phyloP scores from a whole-genome alignment of 1,140 invertebrate species.

The Armadillidium nasatum region DNA sequence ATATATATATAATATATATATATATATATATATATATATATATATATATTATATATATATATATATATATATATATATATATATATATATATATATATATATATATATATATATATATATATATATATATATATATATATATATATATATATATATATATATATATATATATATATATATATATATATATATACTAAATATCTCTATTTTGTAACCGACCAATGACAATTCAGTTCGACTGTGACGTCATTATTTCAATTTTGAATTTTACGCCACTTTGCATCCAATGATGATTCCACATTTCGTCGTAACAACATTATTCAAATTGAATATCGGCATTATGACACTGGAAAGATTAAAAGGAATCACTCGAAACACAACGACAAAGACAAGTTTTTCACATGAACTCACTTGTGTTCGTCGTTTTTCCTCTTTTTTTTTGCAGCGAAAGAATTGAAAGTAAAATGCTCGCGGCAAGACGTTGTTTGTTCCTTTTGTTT shows the following conservation, averaged over 20 bases:
- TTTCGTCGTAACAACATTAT: constrained; percentile 4
- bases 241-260: constrained; percentile 1
- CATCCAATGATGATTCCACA: constrained; percentile 12
- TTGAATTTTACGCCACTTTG: constrained; percentile 12
- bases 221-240: not conserved
- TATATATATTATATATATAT: no score
- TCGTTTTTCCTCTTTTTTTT: not conserved
- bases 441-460: not conserved
- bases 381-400: not conserved
- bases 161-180: not conserved
- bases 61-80: no score
- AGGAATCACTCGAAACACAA: constrained; percentile 7
- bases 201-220: not conserved
- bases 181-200: not conserved
- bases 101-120: constrained; percentile 15
- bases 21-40: no score
- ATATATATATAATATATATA: no score
- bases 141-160: not conserved
- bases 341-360: constrained; percentile 13
- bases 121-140: constrained; percentile 2
- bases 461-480: not conserved
- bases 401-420: not conserved
- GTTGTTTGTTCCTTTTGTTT: not conserved
- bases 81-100: not conserved
- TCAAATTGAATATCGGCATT: constrained; percentile 13